Evolutionary conservation across 2,888 invertebrate genomes (phyloP).

Genomic region (Chloroclystis v-ata): DNA sequence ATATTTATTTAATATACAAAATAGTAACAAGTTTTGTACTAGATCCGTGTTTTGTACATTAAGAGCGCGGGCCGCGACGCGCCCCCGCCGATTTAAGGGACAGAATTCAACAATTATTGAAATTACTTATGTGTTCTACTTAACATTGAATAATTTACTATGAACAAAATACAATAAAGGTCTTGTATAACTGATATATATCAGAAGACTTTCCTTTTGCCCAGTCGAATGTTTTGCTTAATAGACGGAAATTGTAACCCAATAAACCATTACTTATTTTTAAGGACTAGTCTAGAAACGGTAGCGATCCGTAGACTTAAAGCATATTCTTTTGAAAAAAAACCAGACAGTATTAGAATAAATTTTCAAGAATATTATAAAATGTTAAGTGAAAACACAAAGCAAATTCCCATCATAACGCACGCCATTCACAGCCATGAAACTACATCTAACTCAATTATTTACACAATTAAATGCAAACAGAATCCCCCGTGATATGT

Average conservation of each 20-base stretch:
- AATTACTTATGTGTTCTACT: not conserved
- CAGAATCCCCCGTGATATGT: constrained; percentile 37
- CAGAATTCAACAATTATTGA: constrained; percentile 13
- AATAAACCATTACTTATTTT: no score
- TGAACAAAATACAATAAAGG: no score
- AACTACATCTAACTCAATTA: constrained; percentile 23
- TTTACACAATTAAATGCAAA: constrained; percentile 45
- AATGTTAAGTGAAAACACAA: not conserved
- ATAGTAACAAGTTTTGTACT: constrained; percentile 78
- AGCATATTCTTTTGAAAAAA: no score
- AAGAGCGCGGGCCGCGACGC: constrained; percentile 50
- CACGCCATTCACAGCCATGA: constrained; percentile 28
- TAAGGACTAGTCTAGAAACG: no score
- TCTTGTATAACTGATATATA: no score
- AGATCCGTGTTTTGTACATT: constrained; percentile 68
- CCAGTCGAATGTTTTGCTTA: no score
- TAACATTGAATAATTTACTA: not conserved
- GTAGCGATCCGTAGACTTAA: no score
- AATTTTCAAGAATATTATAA: no score
- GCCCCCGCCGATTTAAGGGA: constrained; percentile 35
- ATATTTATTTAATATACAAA: constrained; percentile 70
- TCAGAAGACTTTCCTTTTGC: no score
- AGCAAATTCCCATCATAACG: constrained; percentile 9
- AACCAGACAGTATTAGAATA: no score
- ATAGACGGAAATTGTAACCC: no score